phyloP scores from a whole-genome alignment of 2,797 vertebrate species.

The Acanthis flammea region DNA sequence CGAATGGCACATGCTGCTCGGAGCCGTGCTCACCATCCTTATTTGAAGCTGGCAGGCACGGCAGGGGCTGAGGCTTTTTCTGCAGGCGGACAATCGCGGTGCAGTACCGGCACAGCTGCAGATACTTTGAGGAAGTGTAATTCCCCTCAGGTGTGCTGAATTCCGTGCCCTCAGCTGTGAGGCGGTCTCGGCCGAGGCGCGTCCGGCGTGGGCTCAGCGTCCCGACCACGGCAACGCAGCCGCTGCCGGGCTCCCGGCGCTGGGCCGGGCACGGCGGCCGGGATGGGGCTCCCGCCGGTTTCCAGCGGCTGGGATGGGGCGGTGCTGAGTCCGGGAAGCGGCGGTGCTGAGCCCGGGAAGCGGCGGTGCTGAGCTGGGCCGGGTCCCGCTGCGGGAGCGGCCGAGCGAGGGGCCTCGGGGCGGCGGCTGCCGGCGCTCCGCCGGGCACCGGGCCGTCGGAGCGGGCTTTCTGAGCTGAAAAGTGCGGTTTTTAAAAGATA shows the following conservation, averaged over 20 bases:
- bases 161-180: background rate
- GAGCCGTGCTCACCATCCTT: accelerated
- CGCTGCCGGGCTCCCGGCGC: background rate
- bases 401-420: too few species aligned
- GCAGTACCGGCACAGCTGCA: background rate
- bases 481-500: background rate
- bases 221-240: background rate
- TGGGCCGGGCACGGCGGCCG: too few species aligned
- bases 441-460: background rate
- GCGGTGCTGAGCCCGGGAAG: background rate
- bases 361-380: background rate
- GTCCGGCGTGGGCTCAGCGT: background rate
- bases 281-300: background rate
- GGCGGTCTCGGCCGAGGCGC: background rate
- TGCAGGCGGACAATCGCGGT: accelerated
- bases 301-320: background rate
- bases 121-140: accelerated
- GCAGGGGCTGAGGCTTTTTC: background rate
- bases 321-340: background rate
- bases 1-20: accelerated
- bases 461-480: background rate
- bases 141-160: background rate
- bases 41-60: background rate
- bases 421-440: background rate
- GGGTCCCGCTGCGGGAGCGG: background rate